Evolutionary conservation across 1,140 invertebrate genomes (phyloP).

Genomic region (Macrobrachium rosenbergii): DNA sequence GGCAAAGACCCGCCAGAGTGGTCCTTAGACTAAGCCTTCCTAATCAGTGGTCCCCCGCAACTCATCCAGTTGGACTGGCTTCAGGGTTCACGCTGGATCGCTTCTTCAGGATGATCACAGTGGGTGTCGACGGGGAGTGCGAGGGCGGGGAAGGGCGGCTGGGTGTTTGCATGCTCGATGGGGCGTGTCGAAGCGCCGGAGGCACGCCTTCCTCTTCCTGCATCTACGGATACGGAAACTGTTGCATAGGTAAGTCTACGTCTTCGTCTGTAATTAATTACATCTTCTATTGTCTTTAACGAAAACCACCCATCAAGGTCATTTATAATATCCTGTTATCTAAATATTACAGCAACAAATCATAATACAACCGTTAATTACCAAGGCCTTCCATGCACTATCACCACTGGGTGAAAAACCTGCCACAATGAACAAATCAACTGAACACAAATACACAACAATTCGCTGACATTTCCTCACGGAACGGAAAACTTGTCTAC

Average conservation of each 20-base stretch:
- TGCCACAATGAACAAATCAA: too few species aligned
- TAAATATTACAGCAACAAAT: background rate
- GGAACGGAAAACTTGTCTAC: too few species aligned
- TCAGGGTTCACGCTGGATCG: conserved; percentile 26
- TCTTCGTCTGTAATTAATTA: background rate
- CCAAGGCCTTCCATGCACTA: too few species aligned
- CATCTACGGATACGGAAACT: conserved; percentile 25
- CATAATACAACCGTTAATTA: background rate
- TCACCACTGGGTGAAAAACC: too few species aligned
- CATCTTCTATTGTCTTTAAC: background rate
- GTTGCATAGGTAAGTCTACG: conserved; percentile 44
- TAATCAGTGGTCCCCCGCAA: background rate
- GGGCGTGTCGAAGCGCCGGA: background rate
- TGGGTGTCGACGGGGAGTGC: conserved; percentile 18
- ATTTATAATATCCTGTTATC: background rate
- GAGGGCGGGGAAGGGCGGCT: conserved; percentile 24
- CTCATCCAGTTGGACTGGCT: background rate
- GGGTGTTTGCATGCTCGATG: conserved; percentile 41
- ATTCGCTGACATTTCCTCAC: too few species aligned
- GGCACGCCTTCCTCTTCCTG: conserved; percentile 39
- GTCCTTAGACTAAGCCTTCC: background rate
- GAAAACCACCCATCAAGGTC: background rate
- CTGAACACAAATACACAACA: too few species aligned
- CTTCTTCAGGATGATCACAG: conserved; percentile 30
- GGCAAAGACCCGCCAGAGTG: too few species aligned